Evolutionary conservation across 2,113 vertebrate species (phyloP), one percentile per base, ranked within the genome.

Genomic region (Phalacrocorax brasilianus): DNA sequence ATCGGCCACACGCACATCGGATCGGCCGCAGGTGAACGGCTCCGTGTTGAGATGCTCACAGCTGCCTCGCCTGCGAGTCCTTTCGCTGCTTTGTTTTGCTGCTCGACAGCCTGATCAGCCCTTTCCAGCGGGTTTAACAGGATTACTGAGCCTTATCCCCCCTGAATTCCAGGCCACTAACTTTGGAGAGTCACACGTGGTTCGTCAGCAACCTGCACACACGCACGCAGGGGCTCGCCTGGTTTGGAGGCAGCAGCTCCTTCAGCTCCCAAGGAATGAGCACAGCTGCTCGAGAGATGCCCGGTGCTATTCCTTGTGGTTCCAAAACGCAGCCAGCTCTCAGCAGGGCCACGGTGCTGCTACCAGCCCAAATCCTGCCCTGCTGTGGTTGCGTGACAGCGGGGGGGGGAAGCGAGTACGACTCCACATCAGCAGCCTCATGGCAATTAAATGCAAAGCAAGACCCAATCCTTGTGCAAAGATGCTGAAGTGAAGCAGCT

Each of bases 121-220:
- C 52, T 73, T 91, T 26, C 65, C 87, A 40, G 56, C 3, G 3
- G 84, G 45, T 94, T 91, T 96, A 93, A 78, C 0, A 13, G 91
- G 96, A 96, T 97, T 96, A 94, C 70, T 6, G 86, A 72, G 67
- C 85, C 35, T 96, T 89, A 96, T 90, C 40, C 88, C 65, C 21
- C 21, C 47, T 19, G 78, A 89, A 95, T 96, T 92, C 95, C 94
- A 94, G 87, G 81, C 88, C 53, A 8, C 42, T 50, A 9, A 22
- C 90, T 91, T 65, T 18, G 73, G 89, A 85, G 90, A 18, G 6
- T 23, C 66, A 12, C 83, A 77, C 62, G 42, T 66, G 83, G 84
- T 7, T 71, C 3, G 15, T 35, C 23, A 58, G 76, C 72, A 80
- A 66, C 77, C 72, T 83, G 71, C 66, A 49, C 18, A 6, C 33